Base-by-base conservation (phyloP, 1,140 invertebrate genomes). In the Argopecten irradians region DNA sequence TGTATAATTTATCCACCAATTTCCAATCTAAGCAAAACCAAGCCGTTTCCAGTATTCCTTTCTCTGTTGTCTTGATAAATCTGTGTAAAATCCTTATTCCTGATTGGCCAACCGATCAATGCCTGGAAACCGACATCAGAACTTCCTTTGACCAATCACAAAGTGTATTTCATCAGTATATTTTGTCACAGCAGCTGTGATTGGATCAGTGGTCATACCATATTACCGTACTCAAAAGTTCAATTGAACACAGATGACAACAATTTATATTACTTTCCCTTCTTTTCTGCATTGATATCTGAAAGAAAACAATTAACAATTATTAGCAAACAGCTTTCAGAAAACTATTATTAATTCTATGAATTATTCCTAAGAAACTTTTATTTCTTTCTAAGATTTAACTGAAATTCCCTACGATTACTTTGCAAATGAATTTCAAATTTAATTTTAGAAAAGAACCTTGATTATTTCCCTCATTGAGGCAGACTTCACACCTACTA, bases 301-400 rank as follows among this genome's bases (percentile, higher is more conserved):
- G 55, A 71, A 71, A 71, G 55, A 71, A 71, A 71, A 71, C 1
- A 71, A 71, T n/a, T n/a, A n/a, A n/a, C n/a, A n/a, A n/a, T n/a
- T n/a, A n/a, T n/a, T n/a, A n/a, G n/a, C n/a, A n/a, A n/a, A n/a
- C n/a, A n/a, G n/a, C n/a, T n/a, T n/a, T n/a, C n/a, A n/a, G n/a
- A n/a, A n/a, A n/a, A n/a, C n/a, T n/a, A n/a, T n/a, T n/a, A n/a
- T n/a, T n/a, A n/a, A n/a, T n/a, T n/a, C n/a, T n/a, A n/a, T n/a
- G 5, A 39, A 39, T 39, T 39, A 8, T 39, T 39, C 36, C 13
- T 5, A 13, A 39, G 13, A 39, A 39, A 71, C 22, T 28, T 71
- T 28, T 8, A 28, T n/a, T 16, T 71, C 22, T 71, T n/a, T n/a
- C n/a, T n/a, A n/a, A n/a, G n/a, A n/a, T n/a, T n/a, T n/a, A n/a